These are phyloP conservation scores for Spea bombifrons DNA, from an alignment of 2,113 vertebrate genomes.

Conservation along the genomic window DNA sequence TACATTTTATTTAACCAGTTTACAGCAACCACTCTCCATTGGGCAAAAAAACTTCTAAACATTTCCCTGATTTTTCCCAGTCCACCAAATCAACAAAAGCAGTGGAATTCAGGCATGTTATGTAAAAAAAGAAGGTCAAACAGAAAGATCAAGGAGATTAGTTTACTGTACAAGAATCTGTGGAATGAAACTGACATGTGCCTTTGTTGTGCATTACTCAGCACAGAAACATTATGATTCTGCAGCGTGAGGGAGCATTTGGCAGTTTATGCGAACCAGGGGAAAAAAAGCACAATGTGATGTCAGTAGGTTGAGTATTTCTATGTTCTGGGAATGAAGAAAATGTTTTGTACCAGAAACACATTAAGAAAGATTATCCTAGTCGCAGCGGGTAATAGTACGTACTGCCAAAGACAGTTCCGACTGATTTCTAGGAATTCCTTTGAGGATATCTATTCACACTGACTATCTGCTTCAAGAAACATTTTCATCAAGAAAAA, in stretches of 20 bases:
- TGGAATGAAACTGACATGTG: conserved; percentile 63
- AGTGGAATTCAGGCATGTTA: conserved; percentile 63
- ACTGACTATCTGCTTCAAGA: not conserved
- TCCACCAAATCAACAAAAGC: conserved; percentile 67
- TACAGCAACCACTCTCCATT: too few species aligned
- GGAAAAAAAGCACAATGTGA: conserved; percentile 47
- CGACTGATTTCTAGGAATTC: conserved; percentile 27
- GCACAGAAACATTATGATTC: conserved; percentile 60
- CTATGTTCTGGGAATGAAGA: conserved; percentile 36
- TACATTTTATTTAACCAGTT: too few species aligned
- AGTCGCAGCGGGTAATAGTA: conserved; percentile 26
- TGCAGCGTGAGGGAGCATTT: conserved; percentile 62
- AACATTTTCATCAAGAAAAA: conserved; percentile 3
- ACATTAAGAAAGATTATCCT: conserved; percentile 12
- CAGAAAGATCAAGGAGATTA: conserved; percentile 71
- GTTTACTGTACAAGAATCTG: conserved; percentile 70
- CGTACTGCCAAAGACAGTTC: conserved; percentile 17
- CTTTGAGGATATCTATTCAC: conserved; percentile 9
- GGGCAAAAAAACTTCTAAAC: conserved; percentile 35
- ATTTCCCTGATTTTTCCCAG: conserved; percentile 65
- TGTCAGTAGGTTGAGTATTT: conserved; percentile 49
- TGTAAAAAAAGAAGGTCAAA: conserved; percentile 52
- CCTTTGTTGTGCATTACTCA: conserved; percentile 69
- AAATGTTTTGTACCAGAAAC: conserved; percentile 24
- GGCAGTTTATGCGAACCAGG: conserved; percentile 55